Base-by-base conservation (phyloP, 23 tunicate genomes). In the Trididemnum miniatum region DNA sequence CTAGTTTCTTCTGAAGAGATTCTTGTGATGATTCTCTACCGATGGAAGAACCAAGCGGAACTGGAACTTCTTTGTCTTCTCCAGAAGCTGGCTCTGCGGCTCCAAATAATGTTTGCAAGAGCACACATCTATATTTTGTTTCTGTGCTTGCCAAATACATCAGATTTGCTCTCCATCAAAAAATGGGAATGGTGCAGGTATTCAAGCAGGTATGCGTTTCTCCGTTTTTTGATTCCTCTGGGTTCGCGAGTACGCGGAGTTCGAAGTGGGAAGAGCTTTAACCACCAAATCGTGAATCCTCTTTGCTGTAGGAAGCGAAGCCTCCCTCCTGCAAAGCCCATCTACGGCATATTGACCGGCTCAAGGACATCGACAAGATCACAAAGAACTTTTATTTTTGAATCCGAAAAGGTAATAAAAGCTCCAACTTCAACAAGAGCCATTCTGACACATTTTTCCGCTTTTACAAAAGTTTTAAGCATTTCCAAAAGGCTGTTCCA, bases 361-460 rank as follows among this genome's bases (percentile, higher is more conserved):
- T 81, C 85, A 81, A 81, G 85, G 77, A 67, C 85, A 40, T 65
- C 77, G 35, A 65, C 32, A 63, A 81, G 62, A 81, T 81, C 85
- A 2, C 25, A 18, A 31, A 81, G 85, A 67, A 81, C 67, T 27
- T 40, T 66, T 36, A 67, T 65, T 81, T 80, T 77, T 36, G 34
- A 29, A 1, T 80, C 71, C 35, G 71, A 26, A 57, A 78, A 54
- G 37, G 38, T 78, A 31, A 50, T 72, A 44, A 80, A 72, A 82
- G 72, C 25, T 44, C 80, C 80, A 49, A 82, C 24, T 30, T 82
- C 86, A 72, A 82, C 86, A 71, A 82, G 79, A 71, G 86, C 86
- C 79, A 82, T 71, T 82, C 86, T 82, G 66, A 82, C 32, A 50
- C 86, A 82, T 82, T 82, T 82, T 37, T 82, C 86, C 38, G 39